Evolutionary conservation across 2,888 invertebrate genomes (phyloP).

Genomic region (Schrankia costaestrigalis): DNA sequence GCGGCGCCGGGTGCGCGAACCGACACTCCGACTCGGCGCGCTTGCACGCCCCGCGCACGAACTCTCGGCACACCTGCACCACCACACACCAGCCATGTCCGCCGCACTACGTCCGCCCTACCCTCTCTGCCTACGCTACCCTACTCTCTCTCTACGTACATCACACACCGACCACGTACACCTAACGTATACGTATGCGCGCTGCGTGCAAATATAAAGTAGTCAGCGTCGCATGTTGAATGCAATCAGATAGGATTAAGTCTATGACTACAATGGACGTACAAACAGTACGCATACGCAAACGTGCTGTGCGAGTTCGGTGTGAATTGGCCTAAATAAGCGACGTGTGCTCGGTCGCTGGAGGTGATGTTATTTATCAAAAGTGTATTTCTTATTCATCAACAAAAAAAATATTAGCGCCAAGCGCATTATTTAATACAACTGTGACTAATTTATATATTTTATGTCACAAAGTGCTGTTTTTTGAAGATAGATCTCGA

Average conservation of each 20-base stretch:
- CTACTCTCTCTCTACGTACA: constrained; percentile 28
- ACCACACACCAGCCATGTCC: constrained; percentile 72
- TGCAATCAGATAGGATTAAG: too few species aligned
- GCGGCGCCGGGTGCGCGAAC: constrained; percentile 99
- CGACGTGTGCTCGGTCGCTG: constrained; percentile 20
- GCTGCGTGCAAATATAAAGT: too few species aligned
- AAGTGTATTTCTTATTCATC: too few species aligned
- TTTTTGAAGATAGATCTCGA: constrained; percentile 40
- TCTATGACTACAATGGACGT: too few species aligned
- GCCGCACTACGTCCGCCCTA: constrained; percentile 24
- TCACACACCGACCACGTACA: constrained; percentile 27
- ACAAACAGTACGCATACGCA: too few species aligned
- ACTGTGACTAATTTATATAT: constrained; percentile 18
- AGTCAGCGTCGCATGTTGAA: too few species aligned
- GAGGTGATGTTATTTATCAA: constrained; percentile 15
- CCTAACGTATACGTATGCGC: too few species aligned
- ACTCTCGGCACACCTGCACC: constrained; percentile 98
- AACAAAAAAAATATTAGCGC: too few species aligned
- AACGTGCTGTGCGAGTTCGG: too few species aligned
- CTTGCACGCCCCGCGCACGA: constrained; percentile 99
- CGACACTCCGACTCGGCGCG: constrained; percentile 98
- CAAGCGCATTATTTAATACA: constrained; percentile 9
- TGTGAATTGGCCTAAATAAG: too few species aligned
- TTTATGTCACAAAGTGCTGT: constrained; percentile 20
- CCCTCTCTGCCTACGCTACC: background rate